Evolutionary conservation across 2,888 invertebrate genomes (phyloP), one percentile per base, ranked within the genome.

Genomic region (Imbricaverruca yamaguchii): DNA sequence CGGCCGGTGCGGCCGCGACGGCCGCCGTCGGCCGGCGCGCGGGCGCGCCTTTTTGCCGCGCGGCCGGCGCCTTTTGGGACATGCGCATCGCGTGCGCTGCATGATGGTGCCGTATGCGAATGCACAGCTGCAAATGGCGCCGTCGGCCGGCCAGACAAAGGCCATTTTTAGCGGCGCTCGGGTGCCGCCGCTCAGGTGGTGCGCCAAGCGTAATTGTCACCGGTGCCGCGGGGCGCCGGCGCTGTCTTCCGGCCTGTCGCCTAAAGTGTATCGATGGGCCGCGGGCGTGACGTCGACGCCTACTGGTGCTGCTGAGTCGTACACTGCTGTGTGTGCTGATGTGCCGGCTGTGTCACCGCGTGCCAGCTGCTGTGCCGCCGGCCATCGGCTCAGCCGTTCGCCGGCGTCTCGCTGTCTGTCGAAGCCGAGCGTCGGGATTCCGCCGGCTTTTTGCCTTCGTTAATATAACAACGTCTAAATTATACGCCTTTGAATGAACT

Each of bases 401-500:
- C 18, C 10, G 74, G 74, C 74, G 74, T 55, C 74, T 10, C 11
- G 0, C 74, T 74, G 74, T 74, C 74, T 74, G 74, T 13, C 21
- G 74, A 8, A 15, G 67, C 9, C 67, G 23, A 0, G 1, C 67
- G 4, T 21, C 13, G 13, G 6, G 67, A 12, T n/a, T 39, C 18
- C 63, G 10, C n/a, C 63, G n/a, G 21, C 74, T 74, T 74, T 74
- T 74, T 74, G 74, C 53, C 6, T 6, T 18, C 53, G 74, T 55
- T 74, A 74, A 74, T 74, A 74, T 74, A 74, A 74, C 74, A 78
- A 53, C 56, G 77, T 65, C 57, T 23, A 80, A 65, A 59, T 80
- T 39, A 65, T 55, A 77, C 65, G 77, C 21, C 15, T 59, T 25
- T 82, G 67, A 83, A 15, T 85, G 85, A 78, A 85, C 83, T 80